phyloP scores from a whole-genome alignment of 2,888 invertebrate species.

The Trichogramma evanescens region DNA sequence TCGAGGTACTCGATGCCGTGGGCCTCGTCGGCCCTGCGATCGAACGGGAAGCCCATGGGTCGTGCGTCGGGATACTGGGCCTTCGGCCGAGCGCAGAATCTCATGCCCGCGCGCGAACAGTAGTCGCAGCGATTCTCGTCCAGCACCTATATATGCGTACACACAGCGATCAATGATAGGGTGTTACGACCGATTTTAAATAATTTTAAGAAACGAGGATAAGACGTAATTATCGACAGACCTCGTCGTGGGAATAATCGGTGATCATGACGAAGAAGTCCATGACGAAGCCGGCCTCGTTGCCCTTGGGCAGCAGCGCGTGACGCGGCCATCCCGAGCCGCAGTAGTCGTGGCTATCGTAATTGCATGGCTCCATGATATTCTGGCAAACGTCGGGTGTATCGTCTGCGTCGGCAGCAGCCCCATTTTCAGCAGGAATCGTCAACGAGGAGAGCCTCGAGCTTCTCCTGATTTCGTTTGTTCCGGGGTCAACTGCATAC shows the following conservation, averaged over 20 bases:
- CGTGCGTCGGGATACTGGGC: slow-evolving; percentile 70
- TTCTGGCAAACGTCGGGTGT: slow-evolving; percentile 49
- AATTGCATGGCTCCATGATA: slow-evolving; percentile 46
- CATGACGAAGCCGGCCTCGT: slow-evolving; percentile 55
- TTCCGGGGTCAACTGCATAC: slow-evolving; percentile 57
- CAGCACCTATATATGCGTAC: too few species aligned
- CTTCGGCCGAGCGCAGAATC: background rate
- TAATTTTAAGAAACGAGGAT: too few species aligned
- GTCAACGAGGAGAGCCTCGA: slow-evolving; percentile 72
- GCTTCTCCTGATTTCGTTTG: slow-evolving; percentile 58
- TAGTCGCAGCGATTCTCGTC: too few species aligned
- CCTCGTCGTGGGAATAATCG: slow-evolving; percentile 61
- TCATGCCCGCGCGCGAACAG: background rate
- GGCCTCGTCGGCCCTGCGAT: slow-evolving; percentile 53
- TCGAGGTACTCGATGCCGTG: slow-evolving; percentile 52
- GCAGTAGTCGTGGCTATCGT: slow-evolving; percentile 66
- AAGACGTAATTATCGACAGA: slow-evolving; percentile 30
- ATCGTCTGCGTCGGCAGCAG: slow-evolving; percentile 64
- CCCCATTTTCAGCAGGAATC: slow-evolving; percentile 74
- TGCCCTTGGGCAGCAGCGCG: slow-evolving; percentile 69
- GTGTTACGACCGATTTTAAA: too few species aligned
- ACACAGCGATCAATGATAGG: too few species aligned
- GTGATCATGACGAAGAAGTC: slow-evolving; percentile 72
- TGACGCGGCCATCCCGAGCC: slow-evolving; percentile 84
- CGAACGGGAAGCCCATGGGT: slow-evolving; percentile 78